A percentile compares a stretch with the other conserved stretches of the same genome.
Evolutionary conservation across 30 jellyfish, hydroid and myxozoan genomes (phyloP).

Genomic region (Aurelia aurita): DNA sequence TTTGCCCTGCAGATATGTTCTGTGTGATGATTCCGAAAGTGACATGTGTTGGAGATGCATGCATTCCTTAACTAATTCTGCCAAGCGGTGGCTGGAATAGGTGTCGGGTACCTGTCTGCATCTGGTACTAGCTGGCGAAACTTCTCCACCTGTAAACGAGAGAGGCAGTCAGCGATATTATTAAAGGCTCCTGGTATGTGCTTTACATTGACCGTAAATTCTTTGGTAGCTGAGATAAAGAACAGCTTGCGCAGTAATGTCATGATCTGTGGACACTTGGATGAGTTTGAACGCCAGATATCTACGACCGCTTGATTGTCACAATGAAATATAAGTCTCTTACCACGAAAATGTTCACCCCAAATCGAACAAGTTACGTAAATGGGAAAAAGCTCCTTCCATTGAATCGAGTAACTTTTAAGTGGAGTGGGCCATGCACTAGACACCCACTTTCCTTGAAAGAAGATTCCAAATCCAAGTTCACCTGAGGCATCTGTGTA

Average conservation of each 20-base stretch:
- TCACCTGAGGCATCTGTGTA: conserved; percentile 19
- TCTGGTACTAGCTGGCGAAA: not conserved
- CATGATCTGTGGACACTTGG: not conserved
- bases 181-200: not conserved
- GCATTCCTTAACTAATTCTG: too few species aligned
- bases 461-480: not conserved
- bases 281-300: conserved; percentile 3
- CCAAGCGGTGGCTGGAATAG: too few species aligned
- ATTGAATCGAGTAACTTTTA: not conserved
- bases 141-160: not conserved
- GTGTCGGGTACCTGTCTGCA: too few species aligned
- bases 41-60: too few species aligned
- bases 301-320: conserved; percentile 21
- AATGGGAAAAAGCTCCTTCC: conserved; percentile 21
- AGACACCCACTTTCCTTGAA: not conserved
- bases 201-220: not conserved
- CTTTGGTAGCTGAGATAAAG: not conserved
- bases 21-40: too few species aligned
- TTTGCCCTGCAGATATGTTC: not conserved
- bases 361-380: conserved; percentile 9
- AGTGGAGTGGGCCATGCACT: not conserved
- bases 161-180: not conserved
- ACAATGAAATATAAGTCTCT: conserved; percentile 7
- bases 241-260: not conserved
- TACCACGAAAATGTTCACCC: not conserved